These are phyloP conservation scores for Plestiodon gilberti DNA, from an alignment of 2,113 vertebrate genomes.

Conservation along the genomic window DNA sequence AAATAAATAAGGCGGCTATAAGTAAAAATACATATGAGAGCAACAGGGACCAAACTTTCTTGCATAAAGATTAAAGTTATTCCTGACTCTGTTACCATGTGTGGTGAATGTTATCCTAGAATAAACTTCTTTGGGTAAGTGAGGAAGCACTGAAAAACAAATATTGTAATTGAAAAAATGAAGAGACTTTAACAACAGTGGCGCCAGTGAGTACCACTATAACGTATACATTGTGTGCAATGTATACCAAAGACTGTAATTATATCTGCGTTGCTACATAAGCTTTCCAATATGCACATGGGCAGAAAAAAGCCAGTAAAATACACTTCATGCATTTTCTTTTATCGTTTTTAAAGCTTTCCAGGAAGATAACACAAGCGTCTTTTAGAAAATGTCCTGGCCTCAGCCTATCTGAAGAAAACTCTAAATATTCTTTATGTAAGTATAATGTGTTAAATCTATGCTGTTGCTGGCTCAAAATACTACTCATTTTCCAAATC, in stretches of 20 bases:
- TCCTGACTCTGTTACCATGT: conserved; percentile 23
- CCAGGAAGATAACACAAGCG: background rate
- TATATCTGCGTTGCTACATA: conserved; percentile 11
- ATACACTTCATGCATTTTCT: too few species aligned
- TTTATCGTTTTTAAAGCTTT: too few species aligned
- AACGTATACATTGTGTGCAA: background rate
- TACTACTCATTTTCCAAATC: too few species aligned
- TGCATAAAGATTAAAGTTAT: background rate
- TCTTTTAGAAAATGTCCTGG: too few species aligned
- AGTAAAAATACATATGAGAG: background rate
- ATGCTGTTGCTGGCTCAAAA: too few species aligned
- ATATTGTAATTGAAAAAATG: conserved; percentile 24
- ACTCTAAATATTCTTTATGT: too few species aligned
- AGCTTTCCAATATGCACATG: too few species aligned
- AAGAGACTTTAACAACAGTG: background rate
- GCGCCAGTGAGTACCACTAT: background rate
- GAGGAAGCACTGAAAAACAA: conserved; percentile 27
- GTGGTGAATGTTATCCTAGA: conserved; percentile 30
- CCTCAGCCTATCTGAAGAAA: too few species aligned
- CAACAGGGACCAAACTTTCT: conserved; percentile 9
- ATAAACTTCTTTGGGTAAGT: conserved; percentile 43
- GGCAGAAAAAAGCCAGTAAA: too few species aligned
- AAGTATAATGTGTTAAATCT: too few species aligned
- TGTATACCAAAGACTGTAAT: background rate
- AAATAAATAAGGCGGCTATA: too few species aligned